Evolutionary conservation across 30 jellyfish, hydroid and myxozoan genomes (phyloP).

Genomic region (Aurelia sp.): DNA sequence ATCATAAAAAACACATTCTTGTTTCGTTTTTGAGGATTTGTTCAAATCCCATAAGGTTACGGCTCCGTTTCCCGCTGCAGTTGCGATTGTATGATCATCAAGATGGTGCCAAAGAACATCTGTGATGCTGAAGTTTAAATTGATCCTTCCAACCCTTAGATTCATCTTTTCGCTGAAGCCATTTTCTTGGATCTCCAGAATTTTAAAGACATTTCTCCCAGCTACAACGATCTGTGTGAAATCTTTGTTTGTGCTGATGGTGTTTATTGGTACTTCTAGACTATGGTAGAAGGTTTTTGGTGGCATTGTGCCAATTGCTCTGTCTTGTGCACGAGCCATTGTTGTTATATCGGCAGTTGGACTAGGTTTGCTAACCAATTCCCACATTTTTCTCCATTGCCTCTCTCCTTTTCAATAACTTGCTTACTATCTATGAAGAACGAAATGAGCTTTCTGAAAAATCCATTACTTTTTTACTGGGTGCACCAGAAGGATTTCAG

Average conservation of each 20-base stretch:
- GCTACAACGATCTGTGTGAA: conserved; percentile 94
- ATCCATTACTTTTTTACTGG: too few relatives aligned
- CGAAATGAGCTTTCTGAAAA: too few relatives aligned
- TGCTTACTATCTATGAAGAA: too few relatives aligned
- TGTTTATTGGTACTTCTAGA: conserved; percentile 83
- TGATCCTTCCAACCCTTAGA: conserved; percentile 86
- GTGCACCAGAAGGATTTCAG: too few relatives aligned
- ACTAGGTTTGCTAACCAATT: conserved; percentile 72
- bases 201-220: conserved; percentile 86
- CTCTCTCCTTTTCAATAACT: conserved; percentile 6
- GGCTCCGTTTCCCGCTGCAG: conserved; percentile 98
- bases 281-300: conserved; percentile 74
- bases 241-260: conserved; percentile 79
- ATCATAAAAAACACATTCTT: conserved; percentile 85
- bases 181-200: conserved; percentile 68
- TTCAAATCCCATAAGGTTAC: conserved; percentile 94
- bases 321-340: conserved; percentile 86
- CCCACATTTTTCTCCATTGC: conserved; percentile 84
- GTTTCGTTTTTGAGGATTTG: conserved; percentile 72
- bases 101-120: conserved; percentile 95
- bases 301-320: conserved; percentile 56
- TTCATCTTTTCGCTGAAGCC: conserved; percentile 77
- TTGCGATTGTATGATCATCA: conserved; percentile 84
- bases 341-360: conserved; percentile 54
- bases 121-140: conserved; percentile 83